Percentiles rank a stretch among this genome's conserved stretches.
These are phyloP conservation scores for Antitype chi DNA, from an alignment of 2,888 invertebrate species.

Conservation along the genomic window DNA sequence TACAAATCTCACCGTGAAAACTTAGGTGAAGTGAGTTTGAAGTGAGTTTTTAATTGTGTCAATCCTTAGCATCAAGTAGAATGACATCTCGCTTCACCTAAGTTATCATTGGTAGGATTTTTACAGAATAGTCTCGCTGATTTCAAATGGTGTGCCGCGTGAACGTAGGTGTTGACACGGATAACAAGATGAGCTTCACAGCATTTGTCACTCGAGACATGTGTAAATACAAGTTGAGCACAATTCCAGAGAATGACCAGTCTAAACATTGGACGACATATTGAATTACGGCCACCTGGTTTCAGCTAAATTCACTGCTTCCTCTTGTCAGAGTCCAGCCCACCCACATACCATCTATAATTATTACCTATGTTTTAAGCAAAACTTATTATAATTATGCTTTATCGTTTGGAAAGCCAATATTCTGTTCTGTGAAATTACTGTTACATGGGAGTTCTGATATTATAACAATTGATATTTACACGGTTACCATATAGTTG, in stretches of 20 bases:
- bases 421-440: slow-evolving; percentile 4
- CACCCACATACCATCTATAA: slow-evolving; percentile 1
- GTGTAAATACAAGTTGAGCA: slow-evolving; percentile 9
- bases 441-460: not conserved
- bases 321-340: slow-evolving; percentile 13
- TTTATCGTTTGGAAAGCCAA: slow-evolving; percentile 12
- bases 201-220: slow-evolving; percentile 3
- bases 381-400: not conserved
- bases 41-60: too few species aligned
- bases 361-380: not conserved
- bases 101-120: too few species aligned
- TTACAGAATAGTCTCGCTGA: too few species aligned
- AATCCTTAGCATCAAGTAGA: too few species aligned
- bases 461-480: slow-evolving; percentile 27
- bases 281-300: slow-evolving; percentile 34
- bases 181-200: slow-evolving; percentile 3
- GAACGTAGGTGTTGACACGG: not conserved
- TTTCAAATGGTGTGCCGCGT: not conserved
- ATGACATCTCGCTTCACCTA: too few species aligned
- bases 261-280: slow-evolving; percentile 42
- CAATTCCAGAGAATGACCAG: slow-evolving; percentile 13
- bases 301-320: slow-evolving; percentile 21
- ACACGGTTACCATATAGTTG: slow-evolving; percentile 7
- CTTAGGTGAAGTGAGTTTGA: too few species aligned
- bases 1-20: too few species aligned